Percentiles rank a stretch among this genome's conserved stretches.
phyloP scores from a whole-genome alignment of 1,140 invertebrate genomes.

The Pogonomyrmex barbatus region DNA sequence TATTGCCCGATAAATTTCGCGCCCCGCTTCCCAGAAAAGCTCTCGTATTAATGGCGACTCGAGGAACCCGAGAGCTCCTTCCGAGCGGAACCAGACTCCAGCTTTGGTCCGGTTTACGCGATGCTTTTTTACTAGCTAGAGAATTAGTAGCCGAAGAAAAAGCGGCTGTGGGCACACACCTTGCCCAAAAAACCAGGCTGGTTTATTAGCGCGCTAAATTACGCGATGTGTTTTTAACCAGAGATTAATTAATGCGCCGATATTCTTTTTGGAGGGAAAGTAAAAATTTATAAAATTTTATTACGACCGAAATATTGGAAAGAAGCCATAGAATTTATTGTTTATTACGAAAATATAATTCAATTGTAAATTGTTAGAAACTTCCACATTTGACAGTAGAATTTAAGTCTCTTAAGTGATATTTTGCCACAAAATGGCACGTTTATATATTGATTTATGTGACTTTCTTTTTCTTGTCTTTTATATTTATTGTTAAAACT shows the following conservation, averaged over 20 bases:
- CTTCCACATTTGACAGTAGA: not conserved
- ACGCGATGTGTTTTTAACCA: constrained; percentile 26
- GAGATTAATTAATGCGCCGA: constrained; percentile 16
- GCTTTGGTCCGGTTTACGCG: constrained; percentile 48
- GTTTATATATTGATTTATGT: not conserved
- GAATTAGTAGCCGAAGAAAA: constrained; percentile 53
- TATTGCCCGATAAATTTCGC: constrained; percentile 65
- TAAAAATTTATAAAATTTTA: not conserved
- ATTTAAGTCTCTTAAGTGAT: not conserved
- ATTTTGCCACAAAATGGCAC: not conserved
- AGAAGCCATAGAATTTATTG: not conserved
- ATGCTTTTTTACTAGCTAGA: constrained; percentile 55
- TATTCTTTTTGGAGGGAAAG: not conserved
- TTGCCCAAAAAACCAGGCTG: constrained; percentile 37
- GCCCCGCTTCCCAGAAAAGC: constrained; percentile 60
- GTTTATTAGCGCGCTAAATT: constrained; percentile 52
- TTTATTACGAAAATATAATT: not conserved
- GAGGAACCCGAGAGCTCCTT: constrained; percentile 36
- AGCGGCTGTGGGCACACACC: constrained; percentile 7
- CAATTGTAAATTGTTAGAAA: not conserved
- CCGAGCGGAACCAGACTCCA: constrained; percentile 56
- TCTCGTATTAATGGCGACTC: constrained; percentile 57
- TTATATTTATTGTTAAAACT: not conserved
- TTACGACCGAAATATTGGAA: not conserved
- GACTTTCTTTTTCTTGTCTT: not conserved